phyloP scores from a whole-genome alignment of 1,140 invertebrate species.

The Lamellibrachia luymesi region DNA sequence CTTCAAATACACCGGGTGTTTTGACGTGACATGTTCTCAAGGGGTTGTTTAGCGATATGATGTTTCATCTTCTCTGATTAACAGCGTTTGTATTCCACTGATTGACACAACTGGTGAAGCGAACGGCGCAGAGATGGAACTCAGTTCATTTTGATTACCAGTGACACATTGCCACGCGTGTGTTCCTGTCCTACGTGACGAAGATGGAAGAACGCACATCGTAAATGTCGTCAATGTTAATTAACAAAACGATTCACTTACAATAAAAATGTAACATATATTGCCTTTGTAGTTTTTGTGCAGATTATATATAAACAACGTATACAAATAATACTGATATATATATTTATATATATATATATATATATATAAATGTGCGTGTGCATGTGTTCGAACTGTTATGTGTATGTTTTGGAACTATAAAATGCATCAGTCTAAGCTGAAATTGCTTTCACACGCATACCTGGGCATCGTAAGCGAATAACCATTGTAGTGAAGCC shows the following conservation, averaged over 20 bases:
- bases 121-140: neutral
- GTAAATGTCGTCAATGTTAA: neutral
- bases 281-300: neutral
- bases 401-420: too few relatives aligned
- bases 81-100: neutral
- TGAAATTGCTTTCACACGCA: too few relatives aligned
- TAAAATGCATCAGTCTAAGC: too few relatives aligned
- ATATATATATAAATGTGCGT: too few relatives aligned
- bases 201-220: neutral
- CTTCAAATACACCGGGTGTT: neutral
- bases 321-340: too few relatives aligned
- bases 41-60: neutral
- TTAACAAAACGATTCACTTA: neutral
- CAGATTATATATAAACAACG: too few relatives aligned
- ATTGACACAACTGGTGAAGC: neutral
- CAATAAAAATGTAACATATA: neutral
- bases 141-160: neutral
- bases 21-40: neutral
- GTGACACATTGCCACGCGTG: neutral
- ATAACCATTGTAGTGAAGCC: too few relatives aligned
- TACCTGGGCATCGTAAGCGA: too few relatives aligned
- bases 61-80: neutral
- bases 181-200: neutral
- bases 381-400: too few relatives aligned
- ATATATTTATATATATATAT: too few relatives aligned